Base-by-base conservation (phyloP, 2,888 invertebrate genomes). In the Euproctis similis region DNA sequence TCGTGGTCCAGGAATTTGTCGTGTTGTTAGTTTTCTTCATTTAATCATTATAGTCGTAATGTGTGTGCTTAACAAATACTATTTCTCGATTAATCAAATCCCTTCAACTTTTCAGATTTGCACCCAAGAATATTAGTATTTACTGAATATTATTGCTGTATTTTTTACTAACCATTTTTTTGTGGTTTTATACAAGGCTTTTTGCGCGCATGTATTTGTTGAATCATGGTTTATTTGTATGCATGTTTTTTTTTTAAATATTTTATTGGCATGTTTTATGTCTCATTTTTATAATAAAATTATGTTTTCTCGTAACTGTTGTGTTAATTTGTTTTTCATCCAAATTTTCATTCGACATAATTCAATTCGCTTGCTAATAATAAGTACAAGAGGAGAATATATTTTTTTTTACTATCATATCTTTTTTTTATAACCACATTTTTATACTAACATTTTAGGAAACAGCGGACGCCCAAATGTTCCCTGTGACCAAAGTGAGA, bases 121-220 rank as follows among this genome's bases (percentile, higher is more conserved):
- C 73, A 46, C 84, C 84, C 53, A 82, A 82, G 74, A 82, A 82
- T 66, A 75, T 84, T 59, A 82, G 78, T 54, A 84, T 84, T 54
- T 84, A 63, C 58, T 84, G 63, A 73, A 44, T 31, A 33, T 30
- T 12, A 34, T 32, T 26, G 22, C 26, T 28, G 32, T 40, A 23
- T 36, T 31, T 28, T 41, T 22, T 41, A 46, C 40, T 44, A 36
- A 41, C 33, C 10, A 26, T 17, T 23, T 32, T 31, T 38, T 40
- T n/a, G n/a, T n/a, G n/a, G n/a, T n/a, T 39, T 21, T 18, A 18
- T 18, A 8, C 8, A 10, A 10, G 23, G 32, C 33, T 37, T 19
- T n/a, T 34, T 28, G 6, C 11, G 11, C 21, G 21, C 21, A 21
- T 21, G 21, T 21, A 6, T 21, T n/a, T 21, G 11, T 21, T 21